phyloP scores from a whole-genome alignment of 2,797 vertebrate genomes.

The Pangasius djambal region DNA sequence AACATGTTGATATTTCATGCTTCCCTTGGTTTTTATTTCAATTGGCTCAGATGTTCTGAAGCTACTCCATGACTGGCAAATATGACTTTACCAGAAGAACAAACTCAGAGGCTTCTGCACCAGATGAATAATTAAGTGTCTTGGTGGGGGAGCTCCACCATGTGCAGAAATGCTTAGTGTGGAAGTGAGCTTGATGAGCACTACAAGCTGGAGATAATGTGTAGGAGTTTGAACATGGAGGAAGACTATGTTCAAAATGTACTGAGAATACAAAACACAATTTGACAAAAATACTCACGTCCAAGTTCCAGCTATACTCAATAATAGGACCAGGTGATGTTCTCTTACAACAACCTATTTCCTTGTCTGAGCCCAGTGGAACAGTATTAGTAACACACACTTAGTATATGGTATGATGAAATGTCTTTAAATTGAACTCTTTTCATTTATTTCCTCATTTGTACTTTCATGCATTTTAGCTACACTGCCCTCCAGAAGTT shows the following conservation, averaged over 20 bases:
- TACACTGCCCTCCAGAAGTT: too few species aligned
- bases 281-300: slow-evolving; percentile 35
- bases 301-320: background rate
- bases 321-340: background rate
- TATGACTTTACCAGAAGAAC: slow-evolving; percentile 71
- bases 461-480: background rate
- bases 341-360: background rate
- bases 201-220: slow-evolving; percentile 59
- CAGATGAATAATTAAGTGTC: slow-evolving; percentile 59
- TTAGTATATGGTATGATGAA: background rate
- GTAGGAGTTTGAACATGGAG: slow-evolving; percentile 58
- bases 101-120: slow-evolving; percentile 50
- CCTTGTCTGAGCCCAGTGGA: too few species aligned
- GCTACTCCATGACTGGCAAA: slow-evolving; percentile 30
- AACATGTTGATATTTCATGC: background rate
- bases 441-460: background rate
- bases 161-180: slow-evolving; percentile 55
- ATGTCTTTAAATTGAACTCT: background rate
- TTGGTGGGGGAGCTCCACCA: slow-evolving; percentile 58
- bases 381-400: background rate
- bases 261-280: slow-evolving; percentile 39
- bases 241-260: slow-evolving; percentile 3
- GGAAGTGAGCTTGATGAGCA: slow-evolving; percentile 51
- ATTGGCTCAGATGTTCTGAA: slow-evolving; percentile 48
- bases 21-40: slow-evolving; percentile 56